Evolutionary conservation across 37 sponge, comb jelly and placozoan species (phyloP).

Genomic region (Halisarca cf. caerulea): DNA sequence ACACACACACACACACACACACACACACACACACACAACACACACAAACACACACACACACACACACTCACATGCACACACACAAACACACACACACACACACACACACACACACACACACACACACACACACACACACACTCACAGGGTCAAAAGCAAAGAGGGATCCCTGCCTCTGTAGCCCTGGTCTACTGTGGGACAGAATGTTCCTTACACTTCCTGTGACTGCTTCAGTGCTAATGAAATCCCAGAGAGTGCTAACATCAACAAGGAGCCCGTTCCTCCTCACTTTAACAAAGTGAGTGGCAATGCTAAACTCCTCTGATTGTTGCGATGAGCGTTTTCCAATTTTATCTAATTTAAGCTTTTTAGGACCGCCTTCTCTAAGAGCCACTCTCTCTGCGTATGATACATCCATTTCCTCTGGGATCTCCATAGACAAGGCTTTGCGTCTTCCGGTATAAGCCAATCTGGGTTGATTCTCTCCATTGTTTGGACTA

Average conservation of each 20-base stretch:
- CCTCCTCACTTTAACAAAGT: conserved; percentile 76
- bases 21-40: neutral
- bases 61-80: conserved; percentile 28
- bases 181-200: conserved; percentile 47
- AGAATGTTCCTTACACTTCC: conserved; percentile 66
- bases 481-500: neutral
- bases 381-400: neutral
- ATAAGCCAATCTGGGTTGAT: neutral
- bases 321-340: neutral
- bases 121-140: too few species aligned
- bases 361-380: neutral
- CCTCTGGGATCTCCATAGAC: neutral
- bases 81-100: conserved; percentile 31
- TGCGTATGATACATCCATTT: neutral
- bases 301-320: conserved; percentile 70
- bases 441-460: conserved; percentile 11
- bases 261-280: conserved; percentile 79
- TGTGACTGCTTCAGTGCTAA: conserved; percentile 68
- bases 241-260: conserved; percentile 79
- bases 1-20: neutral
- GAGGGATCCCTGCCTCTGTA: conserved; percentile 77
- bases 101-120: neutral
- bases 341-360: neutral
- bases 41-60: neutral
- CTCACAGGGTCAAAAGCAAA: conserved; percentile 84